Conservation (phyloP, 2,888 invertebrate genomes). For the Endomychus coccineus region DNA sequence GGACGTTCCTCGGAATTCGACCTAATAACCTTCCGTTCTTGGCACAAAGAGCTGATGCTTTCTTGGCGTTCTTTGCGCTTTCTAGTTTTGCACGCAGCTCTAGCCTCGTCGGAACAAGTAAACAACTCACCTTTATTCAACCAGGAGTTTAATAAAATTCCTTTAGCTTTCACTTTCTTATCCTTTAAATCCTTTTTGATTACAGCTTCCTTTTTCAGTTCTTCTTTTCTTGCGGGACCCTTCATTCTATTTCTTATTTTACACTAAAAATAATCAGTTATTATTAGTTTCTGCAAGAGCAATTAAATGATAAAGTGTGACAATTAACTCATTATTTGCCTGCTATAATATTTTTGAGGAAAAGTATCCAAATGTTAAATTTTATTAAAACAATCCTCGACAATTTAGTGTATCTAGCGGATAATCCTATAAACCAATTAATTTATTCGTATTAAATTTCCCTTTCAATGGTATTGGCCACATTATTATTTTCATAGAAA, state of each 20-base stretch:
- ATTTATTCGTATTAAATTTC: too few relatives aligned
- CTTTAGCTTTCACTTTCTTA: conserved; percentile 25
- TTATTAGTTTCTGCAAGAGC: background rate
- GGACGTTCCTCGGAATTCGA: conserved; percentile 56
- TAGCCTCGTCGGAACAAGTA: conserved; percentile 38
- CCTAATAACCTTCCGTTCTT: conserved; percentile 54
- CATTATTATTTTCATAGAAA: too few relatives aligned
- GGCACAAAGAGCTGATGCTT: conserved; percentile 49
- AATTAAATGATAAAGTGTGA: background rate
- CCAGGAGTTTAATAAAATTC: conserved; percentile 18
- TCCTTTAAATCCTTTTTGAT: conserved; percentile 25
- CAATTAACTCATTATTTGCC: too few relatives aligned
- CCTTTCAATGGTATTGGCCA: too few relatives aligned
- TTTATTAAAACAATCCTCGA: too few relatives aligned
- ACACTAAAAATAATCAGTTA: conserved; percentile 18
- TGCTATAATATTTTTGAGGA: too few relatives aligned
- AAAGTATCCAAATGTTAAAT: too few relatives aligned
- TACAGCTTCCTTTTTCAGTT: conserved; percentile 23
- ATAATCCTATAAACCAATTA: too few relatives aligned
- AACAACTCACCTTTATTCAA: conserved; percentile 18
- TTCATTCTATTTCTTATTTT: conserved; percentile 27
- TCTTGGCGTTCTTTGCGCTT: conserved; percentile 60
- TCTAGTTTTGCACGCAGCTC: conserved; percentile 43
- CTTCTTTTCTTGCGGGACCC: conserved; percentile 30
- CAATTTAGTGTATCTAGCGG: too few relatives aligned